Evolutionary conservation across 1,140 invertebrate species (phyloP).

Genomic region (Ips typographus): DNA sequence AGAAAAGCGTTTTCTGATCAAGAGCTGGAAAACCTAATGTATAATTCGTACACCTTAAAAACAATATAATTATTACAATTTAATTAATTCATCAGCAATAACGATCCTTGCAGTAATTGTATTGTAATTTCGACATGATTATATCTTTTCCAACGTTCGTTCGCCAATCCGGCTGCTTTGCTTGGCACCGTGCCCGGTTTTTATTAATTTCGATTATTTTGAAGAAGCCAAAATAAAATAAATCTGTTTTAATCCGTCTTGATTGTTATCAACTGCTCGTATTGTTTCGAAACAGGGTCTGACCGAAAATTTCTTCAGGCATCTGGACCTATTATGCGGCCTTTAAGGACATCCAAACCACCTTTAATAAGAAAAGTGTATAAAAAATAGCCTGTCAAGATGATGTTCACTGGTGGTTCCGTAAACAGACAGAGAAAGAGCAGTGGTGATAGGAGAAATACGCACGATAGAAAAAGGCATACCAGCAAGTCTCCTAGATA

Average conservation of each 20-base stretch:
- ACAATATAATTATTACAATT: too few relatives aligned
- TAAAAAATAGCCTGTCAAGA: slow-evolving; percentile 15
- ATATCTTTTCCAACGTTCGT: not conserved
- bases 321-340: too few relatives aligned
- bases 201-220: slow-evolving; percentile 7
- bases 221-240: slow-evolving; percentile 1
- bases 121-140: not conserved
- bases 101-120: too few relatives aligned
- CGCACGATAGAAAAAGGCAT: slow-evolving; percentile 12
- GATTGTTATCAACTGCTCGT: not conserved
- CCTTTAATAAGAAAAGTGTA: too few relatives aligned
- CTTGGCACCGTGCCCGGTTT: not conserved
- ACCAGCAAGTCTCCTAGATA: slow-evolving; percentile 8
- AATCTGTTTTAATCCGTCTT: not conserved
- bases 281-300: too few relatives aligned
- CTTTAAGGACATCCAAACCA: too few relatives aligned
- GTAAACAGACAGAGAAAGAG: slow-evolving; percentile 37
- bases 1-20: too few relatives aligned
- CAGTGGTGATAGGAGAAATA: slow-evolving; percentile 31
- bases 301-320: too few relatives aligned
- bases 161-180: not conserved
- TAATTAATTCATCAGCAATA: too few relatives aligned
- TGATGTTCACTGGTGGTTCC: slow-evolving; percentile 43
- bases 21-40: too few relatives aligned
- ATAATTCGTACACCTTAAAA: too few relatives aligned